Evolutionary conservation across 2,113 vertebrate genomes (phyloP), one percentile per base, ranked within the genome.

Genomic region (Larimichthys polyactis): DNA sequence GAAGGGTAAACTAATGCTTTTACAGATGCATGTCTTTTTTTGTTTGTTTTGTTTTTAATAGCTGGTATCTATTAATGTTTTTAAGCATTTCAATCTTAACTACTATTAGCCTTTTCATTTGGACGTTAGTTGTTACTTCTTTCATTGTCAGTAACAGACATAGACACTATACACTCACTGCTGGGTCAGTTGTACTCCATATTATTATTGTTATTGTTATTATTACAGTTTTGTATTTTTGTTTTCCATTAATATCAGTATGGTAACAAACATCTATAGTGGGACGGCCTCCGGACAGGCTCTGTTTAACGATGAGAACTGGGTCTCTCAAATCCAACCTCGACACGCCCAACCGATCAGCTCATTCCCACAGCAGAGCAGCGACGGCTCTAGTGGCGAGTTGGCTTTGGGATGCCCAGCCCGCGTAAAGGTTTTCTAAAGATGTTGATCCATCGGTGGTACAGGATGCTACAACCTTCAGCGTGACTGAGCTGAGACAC

Each of bases 61-160:
- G 97, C 98, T 99, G 98, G 97, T 98, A 98, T 99, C 98, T 99
- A 97, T 98, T 97, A 96, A 96, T 96, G 95, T 95, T 95, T 97
- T 94, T 96, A 97, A 96, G 96, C 96, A 95, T 96, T 97, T 96
- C 95, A 95, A 94, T 92, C 95, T 92, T 96, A 89, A 96, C 95
- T 96, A 95, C 95, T 96, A 96, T 94, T 96, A 95, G 95, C 96
- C 94, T 97, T 96, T 90, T 91, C 91, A 89, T 95, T 95, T 93
- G 95, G 96, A 97, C 92, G 91, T 95, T 94, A 90, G 83, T 93
- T 90, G 84, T 91, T 89, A 83, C 86, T 96, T 96, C 94, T 96
- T 95, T 96, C 93, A 94, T 96, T 94, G 94, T 96, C 96, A 96
- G 95, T 97, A 96, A 97, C 96, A 94, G 95, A 94, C 95, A 93